phyloP scores from a whole-genome alignment of 2,113 vertebrate species.

The Corythornis madagascariensis region DNA sequence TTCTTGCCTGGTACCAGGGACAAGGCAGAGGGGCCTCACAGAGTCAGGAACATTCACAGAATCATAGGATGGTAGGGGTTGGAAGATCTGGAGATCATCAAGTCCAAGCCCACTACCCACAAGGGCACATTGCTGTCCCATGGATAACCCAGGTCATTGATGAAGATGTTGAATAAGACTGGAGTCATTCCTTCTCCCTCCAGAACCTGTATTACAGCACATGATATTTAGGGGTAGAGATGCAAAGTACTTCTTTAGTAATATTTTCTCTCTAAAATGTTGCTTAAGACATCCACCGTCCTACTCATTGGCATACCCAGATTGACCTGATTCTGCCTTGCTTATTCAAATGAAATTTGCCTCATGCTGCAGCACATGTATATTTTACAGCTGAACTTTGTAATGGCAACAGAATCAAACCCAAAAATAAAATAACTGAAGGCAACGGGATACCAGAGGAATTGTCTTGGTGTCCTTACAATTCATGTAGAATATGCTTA shows the following conservation, averaged over 20 bases:
- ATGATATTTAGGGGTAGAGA: background rate
- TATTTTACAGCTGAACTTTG: constrained; percentile 19
- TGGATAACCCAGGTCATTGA: too few relatives aligned
- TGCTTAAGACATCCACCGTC: background rate
- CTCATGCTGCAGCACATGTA: background rate
- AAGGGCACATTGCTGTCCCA: too few relatives aligned
- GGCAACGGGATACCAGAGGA: background rate
- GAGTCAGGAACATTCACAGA: background rate
- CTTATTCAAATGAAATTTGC: constrained; percentile 35
- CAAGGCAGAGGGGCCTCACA: background rate
- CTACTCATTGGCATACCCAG: background rate
- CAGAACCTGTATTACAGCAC: background rate
- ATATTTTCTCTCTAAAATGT: background rate
- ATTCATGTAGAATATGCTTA: background rate
- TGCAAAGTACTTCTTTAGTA: background rate
- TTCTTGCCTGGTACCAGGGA: background rate
- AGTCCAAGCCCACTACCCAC: too few relatives aligned
- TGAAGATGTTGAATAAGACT: too few relatives aligned
- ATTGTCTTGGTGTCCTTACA: background rate
- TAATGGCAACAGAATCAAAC: background rate
- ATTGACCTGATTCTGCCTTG: constrained; percentile 47
- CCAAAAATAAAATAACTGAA: background rate
- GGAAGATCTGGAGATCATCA: too few relatives aligned
- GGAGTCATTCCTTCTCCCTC: background rate
- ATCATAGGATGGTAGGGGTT: too few relatives aligned